Evolutionary conservation across 1,140 invertebrate genomes (phyloP).

Genomic region (Conus betulinus): DNA sequence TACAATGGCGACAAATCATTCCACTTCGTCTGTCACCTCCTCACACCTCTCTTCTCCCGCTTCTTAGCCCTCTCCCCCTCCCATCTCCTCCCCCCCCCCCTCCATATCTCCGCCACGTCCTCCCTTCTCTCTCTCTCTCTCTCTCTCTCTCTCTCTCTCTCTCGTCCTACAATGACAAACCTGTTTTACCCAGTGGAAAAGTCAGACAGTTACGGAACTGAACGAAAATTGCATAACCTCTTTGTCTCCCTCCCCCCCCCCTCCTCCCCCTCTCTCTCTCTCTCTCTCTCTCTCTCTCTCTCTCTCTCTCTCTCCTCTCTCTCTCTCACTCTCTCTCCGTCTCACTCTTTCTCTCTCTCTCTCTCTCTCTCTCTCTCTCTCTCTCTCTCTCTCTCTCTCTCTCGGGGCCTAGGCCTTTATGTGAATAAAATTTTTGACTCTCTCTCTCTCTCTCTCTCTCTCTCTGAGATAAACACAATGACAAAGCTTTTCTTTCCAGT

Average conservation of each 20-base stretch:
- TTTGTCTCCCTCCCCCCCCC: no score
- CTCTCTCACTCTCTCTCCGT: no score
- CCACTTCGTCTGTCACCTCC: no score
- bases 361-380: slow-evolving; percentile 3
- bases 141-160: background rate
- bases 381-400: background rate
- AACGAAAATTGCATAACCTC: no score
- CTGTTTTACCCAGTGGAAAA: no score
- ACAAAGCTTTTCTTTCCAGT: no score
- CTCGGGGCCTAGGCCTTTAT: no score
- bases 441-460: slow-evolving; percentile 12
- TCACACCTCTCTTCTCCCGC: no score
- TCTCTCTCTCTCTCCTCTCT: background rate
- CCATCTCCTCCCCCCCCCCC: background rate
- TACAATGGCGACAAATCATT: no score
- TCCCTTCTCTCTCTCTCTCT: background rate
- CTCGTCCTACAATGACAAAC: background rate
- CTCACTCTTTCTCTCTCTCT: slow-evolving; percentile 6
- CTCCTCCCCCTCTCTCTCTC: background rate
- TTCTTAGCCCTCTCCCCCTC: background rate
- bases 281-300: background rate
- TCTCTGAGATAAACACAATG: no score
- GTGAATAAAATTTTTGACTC: no score
- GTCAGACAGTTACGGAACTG: no score
- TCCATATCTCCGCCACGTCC: background rate